Conservation (phyloP, 1,140 invertebrate genomes). For the Cydia amplana region DNA sequence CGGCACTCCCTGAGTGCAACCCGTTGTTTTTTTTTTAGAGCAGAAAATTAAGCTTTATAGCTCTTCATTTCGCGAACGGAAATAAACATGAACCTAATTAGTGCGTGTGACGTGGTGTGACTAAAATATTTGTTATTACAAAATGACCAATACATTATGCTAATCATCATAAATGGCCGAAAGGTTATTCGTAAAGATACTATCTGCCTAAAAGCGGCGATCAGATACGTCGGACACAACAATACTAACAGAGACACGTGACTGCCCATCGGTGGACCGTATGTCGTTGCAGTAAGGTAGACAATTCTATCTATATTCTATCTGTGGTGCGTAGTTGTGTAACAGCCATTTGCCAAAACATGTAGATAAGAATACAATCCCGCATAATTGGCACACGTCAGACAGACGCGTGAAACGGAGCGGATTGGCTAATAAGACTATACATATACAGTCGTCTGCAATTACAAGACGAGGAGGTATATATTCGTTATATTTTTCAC, state of each 20-base stretch:
- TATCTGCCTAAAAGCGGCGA: constrained; percentile 4
- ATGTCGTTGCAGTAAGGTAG: not conserved
- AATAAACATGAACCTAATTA: too few relatives aligned
- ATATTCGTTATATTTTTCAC: not conserved
- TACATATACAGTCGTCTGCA: not conserved
- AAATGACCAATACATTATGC: constrained; percentile 23
- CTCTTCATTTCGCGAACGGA: too few relatives aligned
- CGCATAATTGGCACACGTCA: constrained; percentile 25
- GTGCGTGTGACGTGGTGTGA: not conserved
- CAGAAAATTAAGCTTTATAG: too few relatives aligned
- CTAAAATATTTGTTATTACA: constrained; percentile 10
- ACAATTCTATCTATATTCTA: too few relatives aligned
- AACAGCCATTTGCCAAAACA: constrained; percentile 30
- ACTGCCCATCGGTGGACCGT: not conserved
- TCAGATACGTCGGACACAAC: not conserved
- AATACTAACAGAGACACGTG: too few relatives aligned
- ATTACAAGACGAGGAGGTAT: not conserved
- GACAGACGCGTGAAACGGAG: not conserved
- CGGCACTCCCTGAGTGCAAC: too few relatives aligned
- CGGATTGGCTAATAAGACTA: not conserved
- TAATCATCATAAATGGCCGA: constrained; percentile 28
- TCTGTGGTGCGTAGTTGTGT: not conserved
- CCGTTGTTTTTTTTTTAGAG: too few relatives aligned
- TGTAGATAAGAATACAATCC: constrained; percentile 29
- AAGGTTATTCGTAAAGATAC: constrained; percentile 10